Conservation (phyloP, 2,888 invertebrate species). For the Drosophila tanythrix region DNA sequence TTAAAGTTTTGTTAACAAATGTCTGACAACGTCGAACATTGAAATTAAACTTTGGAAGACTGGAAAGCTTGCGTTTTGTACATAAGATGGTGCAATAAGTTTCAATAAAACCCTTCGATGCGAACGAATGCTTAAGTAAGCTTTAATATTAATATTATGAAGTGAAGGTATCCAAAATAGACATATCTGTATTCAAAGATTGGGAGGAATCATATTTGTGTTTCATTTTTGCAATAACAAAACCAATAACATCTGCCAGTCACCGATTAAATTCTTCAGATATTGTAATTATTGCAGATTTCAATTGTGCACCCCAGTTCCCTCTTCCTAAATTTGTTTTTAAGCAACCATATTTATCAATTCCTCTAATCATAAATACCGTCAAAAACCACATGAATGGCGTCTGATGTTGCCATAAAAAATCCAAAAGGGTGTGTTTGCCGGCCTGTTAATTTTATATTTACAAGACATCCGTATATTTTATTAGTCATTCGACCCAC, state of each 20-base stretch:
- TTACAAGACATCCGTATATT: slow-evolving; percentile 54
- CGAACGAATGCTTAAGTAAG: background rate
- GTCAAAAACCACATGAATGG: slow-evolving; percentile 45
- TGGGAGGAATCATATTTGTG: background rate
- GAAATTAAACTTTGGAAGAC: background rate
- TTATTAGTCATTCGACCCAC: slow-evolving; percentile 46
- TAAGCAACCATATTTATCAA: slow-evolving; percentile 46
- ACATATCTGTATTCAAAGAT: background rate
- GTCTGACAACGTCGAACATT: background rate
- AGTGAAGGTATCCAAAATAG: background rate
- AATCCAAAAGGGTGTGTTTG: slow-evolving; percentile 34
- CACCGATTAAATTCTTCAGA: background rate
- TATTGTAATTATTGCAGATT: background rate
- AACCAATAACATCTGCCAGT: background rate
- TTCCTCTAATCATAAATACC: slow-evolving; percentile 40
- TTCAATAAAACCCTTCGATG: too few species aligned
- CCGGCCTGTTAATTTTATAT: slow-evolving; percentile 43
- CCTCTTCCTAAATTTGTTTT: slow-evolving; percentile 9
- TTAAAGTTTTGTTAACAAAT: background rate
- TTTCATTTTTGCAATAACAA: background rate
- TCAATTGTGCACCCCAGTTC: background rate
- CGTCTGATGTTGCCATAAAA: slow-evolving; percentile 3
- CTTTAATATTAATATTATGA: background rate
- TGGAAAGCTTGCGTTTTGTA: too few species aligned
- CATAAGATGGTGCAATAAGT: too few species aligned